Conservation (phyloP, 2,888 invertebrate genomes). For the Hedychridium roseum region DNA sequence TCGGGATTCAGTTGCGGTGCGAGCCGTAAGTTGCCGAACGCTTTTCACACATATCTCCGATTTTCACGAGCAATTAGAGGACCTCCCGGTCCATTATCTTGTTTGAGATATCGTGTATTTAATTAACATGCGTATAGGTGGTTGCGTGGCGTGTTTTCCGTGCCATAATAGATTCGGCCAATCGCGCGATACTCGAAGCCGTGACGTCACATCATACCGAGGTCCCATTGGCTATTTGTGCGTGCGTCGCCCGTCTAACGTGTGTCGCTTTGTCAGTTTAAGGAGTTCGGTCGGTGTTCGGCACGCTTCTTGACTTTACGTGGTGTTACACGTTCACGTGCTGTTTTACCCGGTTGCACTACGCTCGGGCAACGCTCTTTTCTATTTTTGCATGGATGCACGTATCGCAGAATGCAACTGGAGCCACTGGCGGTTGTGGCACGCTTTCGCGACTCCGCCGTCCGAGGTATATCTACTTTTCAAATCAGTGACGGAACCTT, state of each 20-base stretch:
- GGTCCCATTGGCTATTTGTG: constrained; percentile 44
- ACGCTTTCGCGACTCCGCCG: constrained; percentile 29
- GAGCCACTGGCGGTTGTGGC: constrained; percentile 13
- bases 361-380: constrained; percentile 13
- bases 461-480: constrained; percentile 31
- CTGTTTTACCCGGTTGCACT: constrained; percentile 14
- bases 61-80: constrained; percentile 5
- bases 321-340: constrained; percentile 1
- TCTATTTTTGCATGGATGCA: constrained; percentile 28
- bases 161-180: constrained; percentile 60
- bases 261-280: constrained; percentile 47
- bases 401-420: constrained; percentile 22
- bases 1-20: constrained; percentile 25
- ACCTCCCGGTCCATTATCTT: constrained; percentile 38
- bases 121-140: constrained; percentile 60
- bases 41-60: constrained; percentile 19
- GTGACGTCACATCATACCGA: constrained; percentile 53
- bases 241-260: constrained; percentile 43
- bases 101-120: constrained; percentile 50
- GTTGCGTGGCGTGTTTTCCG: constrained; percentile 63
- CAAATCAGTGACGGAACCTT: constrained; percentile 30
- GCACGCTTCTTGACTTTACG: constrained; percentile 38
- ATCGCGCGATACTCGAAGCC: constrained; percentile 47
- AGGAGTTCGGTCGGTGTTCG: constrained; percentile 38
- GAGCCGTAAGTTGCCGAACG: constrained; percentile 29